phyloP scores from a whole-genome alignment of 1,140 invertebrate species.

The Platyura marginata region DNA sequence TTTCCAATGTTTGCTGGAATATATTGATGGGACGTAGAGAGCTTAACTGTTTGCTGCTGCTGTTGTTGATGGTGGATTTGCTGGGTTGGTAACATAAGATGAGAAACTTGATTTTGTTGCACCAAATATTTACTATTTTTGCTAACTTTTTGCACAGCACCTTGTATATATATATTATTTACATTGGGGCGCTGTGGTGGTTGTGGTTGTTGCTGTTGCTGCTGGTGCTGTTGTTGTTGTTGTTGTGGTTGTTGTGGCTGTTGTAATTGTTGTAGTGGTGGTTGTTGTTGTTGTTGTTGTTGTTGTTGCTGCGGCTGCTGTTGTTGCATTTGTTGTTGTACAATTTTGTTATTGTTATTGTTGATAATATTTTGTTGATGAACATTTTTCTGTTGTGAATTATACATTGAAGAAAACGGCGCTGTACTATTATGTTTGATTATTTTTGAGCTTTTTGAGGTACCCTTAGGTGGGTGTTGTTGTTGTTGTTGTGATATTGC shows the following conservation, averaged over 20 bases:
- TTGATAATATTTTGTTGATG: constrained; percentile 7
- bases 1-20: constrained; percentile 5
- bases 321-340: constrained; percentile 5
- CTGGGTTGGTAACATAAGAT: constrained; percentile 9
- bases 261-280: background rate
- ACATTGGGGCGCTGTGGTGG: background rate
- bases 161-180: background rate
- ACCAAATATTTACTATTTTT: constrained; percentile 3
- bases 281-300: background rate
- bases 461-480: constrained; percentile 3
- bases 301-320: background rate
- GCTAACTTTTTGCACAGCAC: background rate
- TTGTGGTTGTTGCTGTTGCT: background rate
- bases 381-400: constrained; percentile 5
- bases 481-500: constrained; percentile 9
- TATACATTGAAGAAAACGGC: background rate
- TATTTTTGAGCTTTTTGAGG: constrained; percentile 2
- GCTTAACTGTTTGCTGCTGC: constrained; percentile 7
- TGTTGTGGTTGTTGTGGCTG: background rate
- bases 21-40: constrained; percentile 3
- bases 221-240: background rate
- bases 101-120: constrained; percentile 9
- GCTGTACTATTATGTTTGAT: background rate
- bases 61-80: no score
- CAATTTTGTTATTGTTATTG: constrained; percentile 4